Conservation (phyloP, 1,140 invertebrate species). For the Potamilus streckersoni region DNA sequence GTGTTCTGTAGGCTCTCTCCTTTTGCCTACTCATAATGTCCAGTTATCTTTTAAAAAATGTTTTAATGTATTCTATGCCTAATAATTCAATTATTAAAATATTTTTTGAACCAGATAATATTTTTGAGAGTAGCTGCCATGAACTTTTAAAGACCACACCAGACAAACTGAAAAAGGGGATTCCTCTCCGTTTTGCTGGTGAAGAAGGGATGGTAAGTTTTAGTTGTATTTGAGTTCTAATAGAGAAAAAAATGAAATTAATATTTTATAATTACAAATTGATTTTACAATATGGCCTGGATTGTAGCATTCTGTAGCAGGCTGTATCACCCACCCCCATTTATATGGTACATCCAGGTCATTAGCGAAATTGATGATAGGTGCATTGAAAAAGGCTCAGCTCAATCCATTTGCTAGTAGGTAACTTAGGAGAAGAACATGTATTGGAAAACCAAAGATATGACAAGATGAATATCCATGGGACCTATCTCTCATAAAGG, state of each 20-base stretch:
- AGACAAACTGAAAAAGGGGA: slow-evolving; percentile 91
- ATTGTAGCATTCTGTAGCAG: no score
- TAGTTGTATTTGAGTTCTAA: neutral
- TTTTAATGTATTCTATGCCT: neutral
- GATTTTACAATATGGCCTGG: neutral
- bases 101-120: slow-evolving; percentile 38
- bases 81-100: neutral
- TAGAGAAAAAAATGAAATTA: neutral
- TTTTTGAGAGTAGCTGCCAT: slow-evolving; percentile 60
- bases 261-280: neutral
- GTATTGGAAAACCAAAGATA: no score
- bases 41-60: neutral
- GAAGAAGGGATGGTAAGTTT: slow-evolving; percentile 87
- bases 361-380: no score
- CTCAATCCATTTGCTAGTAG: no score
- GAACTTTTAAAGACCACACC: slow-evolving; percentile 62
- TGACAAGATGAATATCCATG: no score
- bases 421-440: no score
- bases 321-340: no score
- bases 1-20: no score
- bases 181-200: slow-evolving; percentile 94
- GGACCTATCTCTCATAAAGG: no score
- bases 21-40: no score
- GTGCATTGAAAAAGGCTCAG: no score
- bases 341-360: no score